A percentile compares a stretch with the other conserved stretches of the same genome.
Conservation (phyloP, 2,113 vertebrate species). For the human region GRCh38 chr3:108545001-108545500, state of each 20-base stretch:
- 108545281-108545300: background rate
- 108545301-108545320: background rate
- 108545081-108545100: background rate
- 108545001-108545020: background rate
- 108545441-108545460: background rate
- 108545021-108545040: background rate
- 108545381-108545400: background rate
- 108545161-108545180: background rate
- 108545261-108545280: background rate
- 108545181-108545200: background rate
- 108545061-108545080: background rate
- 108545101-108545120: constrained; percentile 17
- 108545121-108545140: constrained; percentile 24
- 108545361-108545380: background rate
- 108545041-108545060: background rate
- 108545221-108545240: background rate
- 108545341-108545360: constrained; percentile 3
- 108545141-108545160: background rate
- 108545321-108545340: background rate
- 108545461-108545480: background rate
- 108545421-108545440: background rate
- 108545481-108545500: background rate
- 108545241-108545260: background rate
- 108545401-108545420: background rate
- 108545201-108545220: background rate